Conservation (phyloP, 2,797 vertebrate species). For the Coreius guichenoti region DNA sequence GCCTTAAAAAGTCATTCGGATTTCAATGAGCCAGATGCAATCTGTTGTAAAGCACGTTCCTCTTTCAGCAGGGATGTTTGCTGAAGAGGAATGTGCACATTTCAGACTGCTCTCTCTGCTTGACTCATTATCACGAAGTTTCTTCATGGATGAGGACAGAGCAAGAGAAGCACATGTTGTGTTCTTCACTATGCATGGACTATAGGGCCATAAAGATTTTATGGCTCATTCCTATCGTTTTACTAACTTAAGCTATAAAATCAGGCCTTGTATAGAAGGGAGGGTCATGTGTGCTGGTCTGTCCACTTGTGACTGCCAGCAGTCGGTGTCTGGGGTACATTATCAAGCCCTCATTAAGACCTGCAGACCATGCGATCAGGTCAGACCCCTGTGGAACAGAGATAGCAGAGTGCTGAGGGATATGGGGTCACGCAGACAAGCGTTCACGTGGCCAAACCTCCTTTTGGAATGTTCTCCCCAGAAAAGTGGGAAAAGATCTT, state of each 20-base stretch:
- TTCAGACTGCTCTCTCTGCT: background rate
- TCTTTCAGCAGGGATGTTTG: conserved; percentile 28
- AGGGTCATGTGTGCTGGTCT: conserved; percentile 59
- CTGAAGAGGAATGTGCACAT: background rate
- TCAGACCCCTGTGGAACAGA: conserved; percentile 20
- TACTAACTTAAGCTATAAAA: conserved; percentile 67
- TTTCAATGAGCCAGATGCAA: background rate
- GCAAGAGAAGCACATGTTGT: conserved; percentile 65
- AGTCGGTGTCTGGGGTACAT: conserved; percentile 58
- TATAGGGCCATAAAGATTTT: conserved; percentile 68
- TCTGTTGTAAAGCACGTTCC: background rate
- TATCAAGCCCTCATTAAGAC: conserved; percentile 54
- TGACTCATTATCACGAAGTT: background rate
- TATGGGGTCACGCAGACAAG: conserved; percentile 31
- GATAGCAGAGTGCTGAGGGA: conserved; percentile 31
- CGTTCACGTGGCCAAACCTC: conserved; percentile 23
- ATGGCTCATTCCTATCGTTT: conserved; percentile 73
- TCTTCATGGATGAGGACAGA: conserved; percentile 34
- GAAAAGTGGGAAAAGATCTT: conserved; percentile 32
- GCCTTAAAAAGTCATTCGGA: background rate
- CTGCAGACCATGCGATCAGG: conserved; percentile 44
- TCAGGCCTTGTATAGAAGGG: conserved; percentile 48
- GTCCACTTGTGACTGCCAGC: conserved; percentile 47
- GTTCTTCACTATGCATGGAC: conserved; percentile 60
- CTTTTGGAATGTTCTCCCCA: conserved; percentile 33